A percentile compares a stretch with the other conserved stretches of the same genome.
phyloP scores from a whole-genome alignment of 2,113 vertebrate genomes.

The Thomomys bottae region DNA sequence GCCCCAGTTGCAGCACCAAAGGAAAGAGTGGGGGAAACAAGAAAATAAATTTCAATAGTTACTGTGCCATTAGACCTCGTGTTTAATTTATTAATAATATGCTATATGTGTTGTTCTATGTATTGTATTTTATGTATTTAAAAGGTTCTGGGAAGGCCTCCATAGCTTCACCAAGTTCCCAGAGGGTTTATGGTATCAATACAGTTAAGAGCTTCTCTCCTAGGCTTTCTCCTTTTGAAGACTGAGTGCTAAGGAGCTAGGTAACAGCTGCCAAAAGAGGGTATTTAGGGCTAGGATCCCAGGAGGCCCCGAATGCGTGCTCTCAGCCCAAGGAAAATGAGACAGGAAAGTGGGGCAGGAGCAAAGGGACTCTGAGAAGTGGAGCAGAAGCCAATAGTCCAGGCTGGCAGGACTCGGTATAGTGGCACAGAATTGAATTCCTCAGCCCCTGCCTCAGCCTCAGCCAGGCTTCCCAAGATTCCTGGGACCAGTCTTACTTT shows the following conservation, averaged over 20 bases:
- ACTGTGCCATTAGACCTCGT: slow-evolving; percentile 14
- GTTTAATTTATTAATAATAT: slow-evolving; percentile 17
- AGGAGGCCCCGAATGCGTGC: slow-evolving; percentile 29
- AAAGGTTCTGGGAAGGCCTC: neutral
- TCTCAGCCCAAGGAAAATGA: slow-evolving; percentile 67
- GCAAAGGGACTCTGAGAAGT: slow-evolving; percentile 72
- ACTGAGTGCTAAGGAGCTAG: neutral
- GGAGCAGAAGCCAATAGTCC: slow-evolving; percentile 58
- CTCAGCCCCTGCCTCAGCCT: neutral
- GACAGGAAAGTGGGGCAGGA: slow-evolving; percentile 71
- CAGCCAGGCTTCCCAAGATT: neutral
- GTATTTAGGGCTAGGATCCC: slow-evolving; percentile 72
- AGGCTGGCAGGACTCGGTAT: slow-evolving; percentile 29
- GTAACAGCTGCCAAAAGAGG: slow-evolving; percentile 56
- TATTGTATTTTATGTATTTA: slow-evolving; percentile 27
- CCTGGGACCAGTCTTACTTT: neutral
- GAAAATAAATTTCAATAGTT: too few relatives aligned
- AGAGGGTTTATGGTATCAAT: neutral
- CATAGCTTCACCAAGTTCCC: neutral
- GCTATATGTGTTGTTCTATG: neutral
- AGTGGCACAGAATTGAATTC: slow-evolving; percentile 31
- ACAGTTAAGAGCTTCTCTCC: slow-evolving; percentile 19
- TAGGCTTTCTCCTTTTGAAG: slow-evolving; percentile 35
- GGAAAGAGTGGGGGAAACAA: too few relatives aligned
- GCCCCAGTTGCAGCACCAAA: too few relatives aligned